Evolutionary conservation across 2,797 vertebrate genomes (phyloP).

Genomic region (Onychomys arenicola): DNA sequence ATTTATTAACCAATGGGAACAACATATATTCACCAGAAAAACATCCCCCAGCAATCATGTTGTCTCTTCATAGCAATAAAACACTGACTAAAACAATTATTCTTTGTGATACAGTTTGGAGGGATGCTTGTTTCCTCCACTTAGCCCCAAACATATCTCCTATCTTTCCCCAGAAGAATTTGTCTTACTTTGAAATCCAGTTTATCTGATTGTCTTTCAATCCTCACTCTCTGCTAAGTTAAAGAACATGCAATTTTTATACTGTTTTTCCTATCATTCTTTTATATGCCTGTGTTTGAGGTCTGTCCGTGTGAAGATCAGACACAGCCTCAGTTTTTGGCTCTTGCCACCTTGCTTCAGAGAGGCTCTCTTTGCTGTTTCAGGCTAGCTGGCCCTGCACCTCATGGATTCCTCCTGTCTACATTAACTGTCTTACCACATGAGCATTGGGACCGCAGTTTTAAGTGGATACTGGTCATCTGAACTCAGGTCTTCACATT

Average conservation of each 20-base stretch:
- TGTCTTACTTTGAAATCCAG: background rate
- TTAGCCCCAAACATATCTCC: background rate
- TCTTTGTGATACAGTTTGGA: background rate
- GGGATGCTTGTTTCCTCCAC: background rate
- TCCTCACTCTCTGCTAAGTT: background rate
- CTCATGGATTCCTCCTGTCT: background rate
- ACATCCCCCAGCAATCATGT: background rate
- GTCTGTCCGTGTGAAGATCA: background rate
- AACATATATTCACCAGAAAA: no score
- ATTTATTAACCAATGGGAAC: no score
- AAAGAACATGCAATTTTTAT: background rate
- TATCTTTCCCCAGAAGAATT: background rate
- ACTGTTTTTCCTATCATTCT: background rate
- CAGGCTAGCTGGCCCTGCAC: background rate
- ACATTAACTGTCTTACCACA: background rate
- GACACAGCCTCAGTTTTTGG: background rate
- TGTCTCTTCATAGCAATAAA: background rate
- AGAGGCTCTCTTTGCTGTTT: background rate
- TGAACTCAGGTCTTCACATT: background rate
- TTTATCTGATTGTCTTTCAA: background rate
- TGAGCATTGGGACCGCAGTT: background rate
- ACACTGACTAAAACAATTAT: background rate
- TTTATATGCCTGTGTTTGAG: background rate
- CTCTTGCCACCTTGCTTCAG: background rate
- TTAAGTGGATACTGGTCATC: background rate